Conservation (phyloP, 2,113 vertebrate species). For the Chaetorhynchus papuensis region DNA sequence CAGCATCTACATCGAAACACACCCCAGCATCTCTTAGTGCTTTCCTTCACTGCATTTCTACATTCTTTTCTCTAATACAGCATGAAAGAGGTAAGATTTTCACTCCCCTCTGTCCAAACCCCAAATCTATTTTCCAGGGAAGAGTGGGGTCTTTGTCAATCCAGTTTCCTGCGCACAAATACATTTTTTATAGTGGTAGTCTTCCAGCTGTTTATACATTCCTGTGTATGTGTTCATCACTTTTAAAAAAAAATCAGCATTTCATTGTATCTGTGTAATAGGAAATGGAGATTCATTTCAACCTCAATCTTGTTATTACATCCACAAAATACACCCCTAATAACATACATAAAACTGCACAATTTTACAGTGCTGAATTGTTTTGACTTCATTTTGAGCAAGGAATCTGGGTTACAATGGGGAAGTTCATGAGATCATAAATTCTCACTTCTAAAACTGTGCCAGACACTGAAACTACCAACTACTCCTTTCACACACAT, state of each 20-base stretch:
- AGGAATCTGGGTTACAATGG: neutral
- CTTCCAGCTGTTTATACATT: neutral
- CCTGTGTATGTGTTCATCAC: neutral
- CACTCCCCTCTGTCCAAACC: neutral
- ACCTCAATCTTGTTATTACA: neutral
- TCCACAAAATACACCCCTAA: neutral
- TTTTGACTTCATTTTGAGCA: neutral
- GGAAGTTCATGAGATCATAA: conserved; percentile 28
- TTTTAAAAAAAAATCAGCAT: neutral
- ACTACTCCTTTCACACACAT: neutral
- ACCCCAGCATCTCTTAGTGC: neutral
- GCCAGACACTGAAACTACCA: neutral
- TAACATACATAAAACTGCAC: neutral
- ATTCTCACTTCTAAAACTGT: neutral
- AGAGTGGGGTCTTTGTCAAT: neutral
- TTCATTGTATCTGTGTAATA: neutral
- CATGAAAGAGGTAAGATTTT: neutral
- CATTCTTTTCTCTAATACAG: neutral
- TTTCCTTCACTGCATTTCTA: neutral
- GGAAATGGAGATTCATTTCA: neutral
- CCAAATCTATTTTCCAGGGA: neutral
- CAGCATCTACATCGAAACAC: no score
- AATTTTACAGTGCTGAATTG: neutral
- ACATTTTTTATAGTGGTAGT: neutral
- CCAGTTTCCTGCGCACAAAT: neutral